Evolutionary conservation across 1,140 invertebrate genomes (phyloP), one percentile per base, ranked within the genome.

Genomic region (Drosophila auraria): DNA sequence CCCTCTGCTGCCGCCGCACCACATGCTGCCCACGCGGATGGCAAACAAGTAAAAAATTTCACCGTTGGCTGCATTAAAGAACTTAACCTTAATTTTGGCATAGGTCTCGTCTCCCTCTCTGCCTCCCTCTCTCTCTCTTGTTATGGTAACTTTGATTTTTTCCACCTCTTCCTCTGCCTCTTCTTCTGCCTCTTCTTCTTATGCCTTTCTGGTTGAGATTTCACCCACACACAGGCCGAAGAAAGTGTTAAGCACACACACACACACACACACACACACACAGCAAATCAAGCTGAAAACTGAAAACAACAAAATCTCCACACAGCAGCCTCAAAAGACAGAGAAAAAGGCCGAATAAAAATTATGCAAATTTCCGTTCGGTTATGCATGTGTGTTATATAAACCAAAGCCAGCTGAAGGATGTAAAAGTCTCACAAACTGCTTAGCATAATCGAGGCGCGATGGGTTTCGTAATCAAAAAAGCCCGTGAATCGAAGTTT

Each of bases 341-440:
- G 68, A 47, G 65, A 68, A 68, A 69, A 77, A 68, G 53, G 20
- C 60, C 44, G 30, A 56, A 45, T 23, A 44, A 42, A 63, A 83
- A 78, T 83, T 87, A 87, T 87, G 80, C 80, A 87, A 87, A 87
- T 77, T 72, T 51, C 12, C 30, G 25, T 17, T 42, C 38, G 38
- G 30, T 30, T 69, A 59, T 53, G 53, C 57, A 17, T 51, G 33
- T 62, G 57, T 54, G 45, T 86, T 86, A 87, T 87, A 83, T 87
- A 87, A 87, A 83, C 49, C 56, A 47, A 44, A 87, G 80, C 49
- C 56, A 47, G 38, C 53, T 36, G 25, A 78, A 87, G 83, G 83
- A 87, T 73, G 71, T 58, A 65, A 72, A 80, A 87, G 66, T 66
- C 50, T 58, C 12, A 20, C 42, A 40, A 81, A 25, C 73, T 71